Evolutionary conservation across 2,113 vertebrate species (phyloP), one percentile per base, ranked within the genome.

Genomic region (Phalacrocorax pelagicus): DNA sequence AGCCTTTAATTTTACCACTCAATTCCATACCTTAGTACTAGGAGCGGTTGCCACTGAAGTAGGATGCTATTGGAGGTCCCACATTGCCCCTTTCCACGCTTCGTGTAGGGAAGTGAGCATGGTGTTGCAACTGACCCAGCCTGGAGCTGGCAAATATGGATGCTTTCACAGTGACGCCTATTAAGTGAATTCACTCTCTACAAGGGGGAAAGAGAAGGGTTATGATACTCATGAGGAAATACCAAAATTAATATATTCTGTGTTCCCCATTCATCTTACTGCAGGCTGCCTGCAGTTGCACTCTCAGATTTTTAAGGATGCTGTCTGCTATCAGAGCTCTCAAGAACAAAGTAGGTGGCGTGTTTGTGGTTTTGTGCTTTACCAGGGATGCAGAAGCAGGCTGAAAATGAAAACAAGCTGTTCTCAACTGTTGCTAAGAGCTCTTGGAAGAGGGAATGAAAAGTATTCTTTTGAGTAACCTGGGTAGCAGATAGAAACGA

Each of bases 401-500:
- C 52, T 94, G 65, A 77, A 78, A 74, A 40, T 20, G 38, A 52
- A 74, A 84, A 69, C 26, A 16, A 79, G 22, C 51, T 11, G 1
- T 36, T 84, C 44, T 83, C 57, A 52, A 10, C 32, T 52, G 55
- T 55, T 91, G 72, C 47, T n/a, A 15, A 55, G 70, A 57, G 67
- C 12, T 71, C 61, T 29, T 96, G 80, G 81, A 86, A 88, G 40
- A 73, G 55, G 52, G 29, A 83, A 46, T 67, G 75, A 78, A 38
- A 74, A 62, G 57, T 65, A 34, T 74, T 65, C 67, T 86, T 96
- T 55, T 44, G 73, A 86, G 77, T 74, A 86, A 81, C 65, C 19
- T 81, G 79, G 77, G 8, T 36, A 88, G 57, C 69, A 86, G 38
- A 59, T 86, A 80, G 91, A 94, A 96, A 81, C 78, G 63, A 88